Evolutionary conservation across 2,113 vertebrate genomes (phyloP).

Genomic region (Pangasianodon gigas): DNA sequence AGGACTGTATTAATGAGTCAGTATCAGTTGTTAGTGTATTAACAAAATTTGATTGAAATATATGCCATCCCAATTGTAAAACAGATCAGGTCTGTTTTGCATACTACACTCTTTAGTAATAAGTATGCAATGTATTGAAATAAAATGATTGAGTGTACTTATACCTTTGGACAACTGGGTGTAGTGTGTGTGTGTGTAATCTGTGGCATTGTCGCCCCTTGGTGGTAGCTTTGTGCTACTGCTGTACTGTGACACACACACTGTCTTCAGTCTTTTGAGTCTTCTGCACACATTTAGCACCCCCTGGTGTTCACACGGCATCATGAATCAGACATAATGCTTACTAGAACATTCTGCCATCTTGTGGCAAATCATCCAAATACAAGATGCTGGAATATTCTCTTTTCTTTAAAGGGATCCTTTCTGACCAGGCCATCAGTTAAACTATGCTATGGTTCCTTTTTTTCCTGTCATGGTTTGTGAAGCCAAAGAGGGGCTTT

Average conservation of each 20-base stretch:
- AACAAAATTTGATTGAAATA: background rate
- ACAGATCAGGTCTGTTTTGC: background rate
- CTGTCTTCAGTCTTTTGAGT: background rate
- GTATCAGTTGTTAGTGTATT: no score
- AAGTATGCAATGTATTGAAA: background rate
- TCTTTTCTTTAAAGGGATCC: background rate
- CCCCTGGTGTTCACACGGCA: constrained; percentile 20
- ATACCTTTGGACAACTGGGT: background rate
- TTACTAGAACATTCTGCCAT: constrained; percentile 31
- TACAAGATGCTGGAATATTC: background rate
- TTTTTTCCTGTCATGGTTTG: background rate
- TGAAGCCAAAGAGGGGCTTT: constrained; percentile 42
- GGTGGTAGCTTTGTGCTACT: background rate
- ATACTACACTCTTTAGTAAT: background rate
- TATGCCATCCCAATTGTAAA: background rate
- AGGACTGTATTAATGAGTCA: no score
- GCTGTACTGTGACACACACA: no score
- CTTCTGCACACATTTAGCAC: background rate
- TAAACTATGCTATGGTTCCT: background rate
- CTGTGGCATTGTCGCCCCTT: background rate
- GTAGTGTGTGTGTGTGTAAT: background rate
- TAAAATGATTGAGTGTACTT: background rate
- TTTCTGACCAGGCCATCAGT: background rate
- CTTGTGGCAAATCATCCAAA: constrained; percentile 23
- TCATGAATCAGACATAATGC: background rate